These are phyloP conservation scores for Cathartes aura DNA, from an alignment of 2,113 vertebrate genomes.

Conservation along the genomic window DNA sequence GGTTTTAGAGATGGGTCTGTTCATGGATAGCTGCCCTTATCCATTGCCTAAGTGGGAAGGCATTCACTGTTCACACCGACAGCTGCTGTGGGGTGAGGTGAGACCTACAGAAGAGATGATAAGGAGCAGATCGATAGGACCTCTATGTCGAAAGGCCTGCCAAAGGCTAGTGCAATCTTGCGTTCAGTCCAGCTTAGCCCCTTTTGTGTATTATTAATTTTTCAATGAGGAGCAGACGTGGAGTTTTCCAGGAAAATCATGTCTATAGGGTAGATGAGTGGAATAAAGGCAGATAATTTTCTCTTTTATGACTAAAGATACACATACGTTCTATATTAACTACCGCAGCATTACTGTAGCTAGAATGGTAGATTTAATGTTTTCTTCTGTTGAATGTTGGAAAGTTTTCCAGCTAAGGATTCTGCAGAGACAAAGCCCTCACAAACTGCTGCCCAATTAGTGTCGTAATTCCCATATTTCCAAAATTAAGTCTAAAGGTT, in stretches of 20 bases:
- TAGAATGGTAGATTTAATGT: background rate
- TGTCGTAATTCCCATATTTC: background rate
- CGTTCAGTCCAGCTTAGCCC: background rate
- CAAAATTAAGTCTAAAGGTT: slow-evolving; percentile 26
- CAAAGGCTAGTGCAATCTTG: background rate
- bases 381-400: background rate
- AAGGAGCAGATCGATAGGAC: background rate
- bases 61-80: background rate
- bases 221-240: background rate
- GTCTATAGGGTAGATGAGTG: background rate
- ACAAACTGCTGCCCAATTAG: background rate
- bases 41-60: background rate
- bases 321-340: background rate
- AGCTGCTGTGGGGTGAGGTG: background rate
- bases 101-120: background rate
- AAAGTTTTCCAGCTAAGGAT: background rate
- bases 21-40: background rate
- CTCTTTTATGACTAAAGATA: background rate
- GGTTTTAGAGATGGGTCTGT: background rate
- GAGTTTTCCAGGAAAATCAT: background rate
- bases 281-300: background rate
- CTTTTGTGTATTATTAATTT: background rate
- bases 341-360: background rate
- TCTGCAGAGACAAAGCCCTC: background rate
- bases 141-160: background rate